These are phyloP conservation scores for Phacellophora camtschatica DNA, from an alignment of 30 jellyfish, hydroid and myxozoan species.

Conservation along the genomic window DNA sequence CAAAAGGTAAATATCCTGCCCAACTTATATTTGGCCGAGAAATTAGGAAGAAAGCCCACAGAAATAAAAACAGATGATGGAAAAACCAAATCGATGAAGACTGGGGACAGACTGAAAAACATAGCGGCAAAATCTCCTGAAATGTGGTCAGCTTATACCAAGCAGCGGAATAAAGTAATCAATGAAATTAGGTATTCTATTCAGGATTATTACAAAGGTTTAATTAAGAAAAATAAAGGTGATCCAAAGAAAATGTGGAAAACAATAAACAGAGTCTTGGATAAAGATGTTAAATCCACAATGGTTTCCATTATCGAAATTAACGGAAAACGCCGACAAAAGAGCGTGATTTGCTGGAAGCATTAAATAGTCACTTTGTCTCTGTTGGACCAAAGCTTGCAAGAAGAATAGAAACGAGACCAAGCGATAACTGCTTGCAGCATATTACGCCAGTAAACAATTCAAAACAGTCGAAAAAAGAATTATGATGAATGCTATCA, in stretches of 20 bases:
- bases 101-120: conserved; percentile 4
- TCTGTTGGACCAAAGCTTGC: conserved; percentile 60
- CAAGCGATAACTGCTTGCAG: conserved; percentile 37
- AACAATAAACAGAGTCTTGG: conserved; percentile 13
- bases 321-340: conserved; percentile 7
- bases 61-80: too few relatives aligned
- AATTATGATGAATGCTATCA: conserved; percentile 30
- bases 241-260: conserved; percentile 1
- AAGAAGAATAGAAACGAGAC: conserved; percentile 45
- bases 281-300: conserved; percentile 1
- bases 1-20: too few relatives aligned
- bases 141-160: conserved; percentile 27
- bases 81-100: conserved; percentile 14
- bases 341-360: conserved; percentile 16
- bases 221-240: conserved; percentile 4
- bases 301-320: not conserved
- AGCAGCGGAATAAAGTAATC: conserved; percentile 8
- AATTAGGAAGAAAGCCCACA: too few relatives aligned
- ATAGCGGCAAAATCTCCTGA: not conserved
- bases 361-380: not conserved
- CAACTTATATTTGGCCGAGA: too few relatives aligned
- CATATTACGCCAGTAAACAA: conserved; percentile 40
- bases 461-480: conserved; percentile 15
- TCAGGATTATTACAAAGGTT: conserved; percentile 2
- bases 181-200: not conserved